Evolutionary conservation across 2,113 vertebrate species (phyloP), one percentile per base, ranked within the genome.

Genomic region (Mastomys coucha): DNA sequence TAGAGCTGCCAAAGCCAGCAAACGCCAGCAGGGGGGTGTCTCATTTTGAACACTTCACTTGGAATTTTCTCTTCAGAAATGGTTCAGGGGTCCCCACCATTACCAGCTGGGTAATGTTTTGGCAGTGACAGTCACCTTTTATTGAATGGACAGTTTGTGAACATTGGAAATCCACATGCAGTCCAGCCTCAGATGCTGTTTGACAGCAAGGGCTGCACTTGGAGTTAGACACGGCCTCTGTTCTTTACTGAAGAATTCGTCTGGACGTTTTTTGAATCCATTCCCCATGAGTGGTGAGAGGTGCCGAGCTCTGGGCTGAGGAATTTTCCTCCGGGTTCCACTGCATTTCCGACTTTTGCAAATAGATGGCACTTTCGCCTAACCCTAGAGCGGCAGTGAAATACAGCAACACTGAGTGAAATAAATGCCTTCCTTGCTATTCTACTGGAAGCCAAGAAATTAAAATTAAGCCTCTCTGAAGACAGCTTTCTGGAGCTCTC

Each of bases 301-400:
- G 31, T 51, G 31, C 49, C 56, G 20, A 5, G 2, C 24, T 11
- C 33, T 39, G 85, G 45, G 65, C 84, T 19, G 58, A 73, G 33
- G 56, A 36, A 19, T 70, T 92, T 92, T n/a, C 65, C 42, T 51
- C 88, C 33, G 39, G 97, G 96, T 97, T 95, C 17, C 0, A 95
- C 63, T 99, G 98, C 98, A 98, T 95, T 99, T 98, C 98, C 97
- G 31, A 93, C 95, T 98, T 72, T 97, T 97, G 96, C 98, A 98
- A 96, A 98, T 99, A 99, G 99, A 99, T 99, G 99, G 99, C 98
- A 98, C 99, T 99, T 99, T 99, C 97, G 98, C 98, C 98, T 98
- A 97, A 97, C 97, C 96, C 95, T 98, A 97, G 86, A 98, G 95
- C 0, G 20, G 5, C 51, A 69, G 89, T 72, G 90, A 88, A 95